Evolutionary conservation across 2,888 invertebrate species (phyloP).

Genomic region (Polyploca ridens): DNA sequence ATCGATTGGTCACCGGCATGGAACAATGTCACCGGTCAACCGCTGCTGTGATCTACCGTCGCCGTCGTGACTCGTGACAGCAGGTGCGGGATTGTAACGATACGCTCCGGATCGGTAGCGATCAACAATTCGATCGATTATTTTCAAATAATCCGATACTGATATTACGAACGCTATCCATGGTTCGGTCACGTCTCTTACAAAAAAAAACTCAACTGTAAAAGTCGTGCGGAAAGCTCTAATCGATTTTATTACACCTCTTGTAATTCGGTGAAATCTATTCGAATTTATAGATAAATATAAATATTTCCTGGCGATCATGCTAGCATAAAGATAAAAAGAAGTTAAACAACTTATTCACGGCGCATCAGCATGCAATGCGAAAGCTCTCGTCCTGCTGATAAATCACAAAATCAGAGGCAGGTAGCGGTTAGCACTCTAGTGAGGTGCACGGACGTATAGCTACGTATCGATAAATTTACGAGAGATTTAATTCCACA

Average conservation of each 20-base stretch:
- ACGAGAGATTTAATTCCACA: background rate
- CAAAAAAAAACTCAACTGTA: constrained; percentile 63
- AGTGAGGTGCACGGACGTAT: constrained; percentile 35
- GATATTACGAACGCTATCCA: constrained; percentile 50
- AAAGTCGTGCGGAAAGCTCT: constrained; percentile 74
- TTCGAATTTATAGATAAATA: constrained; percentile 19
- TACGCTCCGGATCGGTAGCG: constrained; percentile 63
- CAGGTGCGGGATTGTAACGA: constrained; percentile 61
- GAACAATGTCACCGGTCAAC: constrained; percentile 69
- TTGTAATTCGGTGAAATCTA: constrained; percentile 22
- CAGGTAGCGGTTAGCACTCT: constrained; percentile 47
- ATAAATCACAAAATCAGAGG: constrained; percentile 57
- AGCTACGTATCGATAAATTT: constrained; percentile 27
- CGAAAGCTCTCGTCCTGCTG: constrained; percentile 50
- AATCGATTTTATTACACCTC: constrained; percentile 43
- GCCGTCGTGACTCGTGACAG: constrained; percentile 47
- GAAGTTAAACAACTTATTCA: constrained; percentile 52
- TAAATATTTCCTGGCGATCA: constrained; percentile 19
- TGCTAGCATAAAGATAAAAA: constrained; percentile 30
- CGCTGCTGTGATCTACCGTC: constrained; percentile 76
- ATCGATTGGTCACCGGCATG: constrained; percentile 79
- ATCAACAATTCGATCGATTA: constrained; percentile 69
- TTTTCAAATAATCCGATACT: constrained; percentile 69
- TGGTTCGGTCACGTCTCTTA: constrained; percentile 67
- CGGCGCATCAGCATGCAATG: constrained; percentile 54